Conservation (phyloP, 2,888 invertebrate species). For the Lutraria lutraria region DNA sequence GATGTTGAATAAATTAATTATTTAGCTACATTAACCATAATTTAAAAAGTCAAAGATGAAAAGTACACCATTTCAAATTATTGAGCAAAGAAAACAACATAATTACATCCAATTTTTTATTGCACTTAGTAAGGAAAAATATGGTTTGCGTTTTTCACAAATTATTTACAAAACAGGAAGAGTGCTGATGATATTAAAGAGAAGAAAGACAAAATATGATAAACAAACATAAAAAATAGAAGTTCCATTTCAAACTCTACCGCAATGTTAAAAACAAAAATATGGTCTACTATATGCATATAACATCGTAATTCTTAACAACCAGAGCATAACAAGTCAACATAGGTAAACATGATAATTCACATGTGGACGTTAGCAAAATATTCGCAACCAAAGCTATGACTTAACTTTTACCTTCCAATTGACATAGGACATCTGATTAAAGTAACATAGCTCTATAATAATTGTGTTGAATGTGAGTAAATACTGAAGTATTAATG, state of each 20-base stretch:
- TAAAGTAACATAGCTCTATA: no score
- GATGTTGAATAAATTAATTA: background rate
- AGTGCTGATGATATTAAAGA: background rate
- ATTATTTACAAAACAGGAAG: background rate
- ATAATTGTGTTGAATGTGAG: no score
- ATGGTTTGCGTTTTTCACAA: background rate
- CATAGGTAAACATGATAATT: background rate
- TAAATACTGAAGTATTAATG: no score
- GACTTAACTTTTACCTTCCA: no score
- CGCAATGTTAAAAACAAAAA: background rate
- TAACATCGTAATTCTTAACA: background rate
- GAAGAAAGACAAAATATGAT: background rate
- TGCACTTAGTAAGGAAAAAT: background rate
- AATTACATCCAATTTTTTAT: background rate
- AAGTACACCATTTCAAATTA: background rate
- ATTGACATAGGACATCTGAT: no score
- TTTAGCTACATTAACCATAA: background rate
- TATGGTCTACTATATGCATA: no score
- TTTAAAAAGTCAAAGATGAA: background rate
- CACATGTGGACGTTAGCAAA: background rate
- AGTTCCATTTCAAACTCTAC: no score
- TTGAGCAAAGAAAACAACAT: background rate
- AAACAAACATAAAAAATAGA: background rate
- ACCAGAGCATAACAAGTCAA: background rate
- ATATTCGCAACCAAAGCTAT: background rate